A percentile compares a stretch with the other conserved stretches of the same genome.
These are phyloP conservation scores for Phenganax stokvisi DNA, from an alignment of 92 coral and sea anemone species.

Conservation along the genomic window DNA sequence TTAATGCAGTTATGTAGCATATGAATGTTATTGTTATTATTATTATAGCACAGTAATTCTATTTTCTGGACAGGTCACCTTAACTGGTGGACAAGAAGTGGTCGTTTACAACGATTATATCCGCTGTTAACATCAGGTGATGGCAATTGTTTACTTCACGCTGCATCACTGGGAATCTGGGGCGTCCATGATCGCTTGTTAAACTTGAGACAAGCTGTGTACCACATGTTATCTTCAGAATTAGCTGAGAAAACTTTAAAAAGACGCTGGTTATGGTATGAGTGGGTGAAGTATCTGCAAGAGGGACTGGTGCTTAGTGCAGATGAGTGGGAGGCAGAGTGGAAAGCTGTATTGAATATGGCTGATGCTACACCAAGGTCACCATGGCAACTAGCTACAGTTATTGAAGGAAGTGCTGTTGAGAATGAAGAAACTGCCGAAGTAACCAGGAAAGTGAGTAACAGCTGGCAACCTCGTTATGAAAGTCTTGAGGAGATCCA, in stretches of 20 bases:
- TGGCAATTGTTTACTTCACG: conserved; percentile 93
- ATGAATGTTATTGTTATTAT: no score
- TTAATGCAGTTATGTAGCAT: no score
- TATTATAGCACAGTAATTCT: background rate
- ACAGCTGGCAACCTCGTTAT: conserved; percentile 33
- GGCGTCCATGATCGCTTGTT: conserved; percentile 87
- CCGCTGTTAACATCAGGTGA: conserved; percentile 95
- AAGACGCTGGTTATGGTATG: conserved; percentile 78
- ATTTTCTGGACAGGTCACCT: conserved; percentile 56
- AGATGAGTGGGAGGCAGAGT: conserved; percentile 81
- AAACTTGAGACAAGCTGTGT: conserved; percentile 78
- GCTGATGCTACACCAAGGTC: conserved; percentile 61
- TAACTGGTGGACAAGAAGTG: conserved; percentile 89
- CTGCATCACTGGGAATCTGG: conserved; percentile 99
- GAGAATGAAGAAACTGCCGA: conserved; percentile 1
- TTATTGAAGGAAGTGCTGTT: conserved; percentile 44
- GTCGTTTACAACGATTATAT: conserved; percentile 67
- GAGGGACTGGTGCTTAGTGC: conserved; percentile 77
- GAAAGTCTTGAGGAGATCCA: conserved; percentile 96
- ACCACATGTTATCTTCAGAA: conserved; percentile 62
- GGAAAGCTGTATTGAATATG: conserved; percentile 71
- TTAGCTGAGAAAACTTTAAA: conserved; percentile 72
- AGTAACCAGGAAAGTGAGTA: conserved; percentile 22
- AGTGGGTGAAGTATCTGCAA: conserved; percentile 69
- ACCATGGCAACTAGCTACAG: conserved; percentile 36